These are phyloP conservation scores for Nesidiocoris tenuis DNA, from an alignment of 2,888 invertebrate genomes.

Conservation along the genomic window DNA sequence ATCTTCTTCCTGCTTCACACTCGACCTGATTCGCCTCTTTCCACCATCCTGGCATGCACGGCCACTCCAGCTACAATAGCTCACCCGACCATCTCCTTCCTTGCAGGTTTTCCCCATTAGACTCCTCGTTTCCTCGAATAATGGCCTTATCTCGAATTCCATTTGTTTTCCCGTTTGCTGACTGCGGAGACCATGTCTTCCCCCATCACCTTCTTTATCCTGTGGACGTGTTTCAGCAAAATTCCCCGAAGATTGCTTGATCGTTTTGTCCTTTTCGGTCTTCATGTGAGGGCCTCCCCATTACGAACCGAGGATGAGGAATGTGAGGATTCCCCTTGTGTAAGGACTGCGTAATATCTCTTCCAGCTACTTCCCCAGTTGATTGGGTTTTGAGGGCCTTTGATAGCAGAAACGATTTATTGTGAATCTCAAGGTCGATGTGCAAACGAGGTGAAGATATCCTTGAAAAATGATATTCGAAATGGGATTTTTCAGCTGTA, in stretches of 20 bases:
- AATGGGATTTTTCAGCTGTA: too few species aligned
- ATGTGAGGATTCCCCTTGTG: neutral
- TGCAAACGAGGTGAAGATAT: too few species aligned
- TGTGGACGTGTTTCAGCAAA: neutral
- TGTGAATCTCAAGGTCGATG: too few species aligned
- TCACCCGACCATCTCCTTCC: slow-evolving; percentile 1
- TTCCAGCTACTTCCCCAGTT: too few species aligned
- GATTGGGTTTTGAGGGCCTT: too few species aligned
- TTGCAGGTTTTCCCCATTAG: slow-evolving; percentile 31
- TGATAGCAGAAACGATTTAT: too few species aligned
- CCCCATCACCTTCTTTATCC: neutral
- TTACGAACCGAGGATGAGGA: neutral
- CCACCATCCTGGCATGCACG: neutral
- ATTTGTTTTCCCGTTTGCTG: slow-evolving; percentile 28
- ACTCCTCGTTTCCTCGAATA: slow-evolving; percentile 29
- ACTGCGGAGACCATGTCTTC: neutral
- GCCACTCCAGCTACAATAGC: neutral
- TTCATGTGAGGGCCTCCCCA: neutral
- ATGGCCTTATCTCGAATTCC: slow-evolving; percentile 43
- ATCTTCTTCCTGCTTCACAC: slow-evolving; percentile 39
- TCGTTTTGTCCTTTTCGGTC: slow-evolving; percentile 25
- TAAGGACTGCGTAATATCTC: too few species aligned
- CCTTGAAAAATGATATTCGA: too few species aligned
- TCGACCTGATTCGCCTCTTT: slow-evolving; percentile 34
- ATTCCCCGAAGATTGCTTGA: slow-evolving; percentile 25